Evolutionary conservation across 1,140 invertebrate genomes (phyloP), one percentile per base, ranked within the genome.

Genomic region (Lepidurus arcticus): DNA sequence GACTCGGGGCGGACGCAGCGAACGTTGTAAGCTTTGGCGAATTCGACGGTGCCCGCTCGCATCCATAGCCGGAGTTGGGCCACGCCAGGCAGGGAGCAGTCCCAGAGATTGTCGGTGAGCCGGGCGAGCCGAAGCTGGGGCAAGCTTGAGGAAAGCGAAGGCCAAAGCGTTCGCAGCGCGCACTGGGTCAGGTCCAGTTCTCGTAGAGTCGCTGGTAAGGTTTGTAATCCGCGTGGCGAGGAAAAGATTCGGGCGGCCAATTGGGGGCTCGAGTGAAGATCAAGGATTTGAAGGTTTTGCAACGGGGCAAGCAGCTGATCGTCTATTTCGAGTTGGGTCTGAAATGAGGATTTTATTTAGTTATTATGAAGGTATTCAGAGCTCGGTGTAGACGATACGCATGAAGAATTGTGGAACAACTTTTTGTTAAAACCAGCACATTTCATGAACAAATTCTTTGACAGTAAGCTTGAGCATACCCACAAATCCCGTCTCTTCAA

Each of bases 231-330:
- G 1, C 91, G 90, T 24, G 90, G 78, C 45, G 82, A 81, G 13
- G 76, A 43, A 10, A 73, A 89, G 81, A 92, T 91, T 10, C 87
- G 87, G 73, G 94, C 82, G 1, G 90, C 90, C 44, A 95, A 85
- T 9, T 87, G 87, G 0, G 92, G 89, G 82, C 93, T 94, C 78
- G 88, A 88, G 79, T 92, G 90, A 65, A 95, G 84, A 83, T 94
- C 90, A 42, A 95, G 86, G 78, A 86, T 88, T 81, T 91, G 87
- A 42, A 95, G 86, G 82, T 89, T 87, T 82, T 91, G 89, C 7
- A 92, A 89, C 24, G 90, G 86, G 11, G 90, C 87, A 81, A 86
- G 84, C 78, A 86, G 81, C 77, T 83, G 79, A 53, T 83, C 82
- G 81, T 83, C 77, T 82, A 81, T 76, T 92, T 87, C 1, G 91